These are phyloP conservation scores for Dynastes hyllus DNA, from an alignment of 2,888 invertebrate species.

Conservation along the genomic window DNA sequence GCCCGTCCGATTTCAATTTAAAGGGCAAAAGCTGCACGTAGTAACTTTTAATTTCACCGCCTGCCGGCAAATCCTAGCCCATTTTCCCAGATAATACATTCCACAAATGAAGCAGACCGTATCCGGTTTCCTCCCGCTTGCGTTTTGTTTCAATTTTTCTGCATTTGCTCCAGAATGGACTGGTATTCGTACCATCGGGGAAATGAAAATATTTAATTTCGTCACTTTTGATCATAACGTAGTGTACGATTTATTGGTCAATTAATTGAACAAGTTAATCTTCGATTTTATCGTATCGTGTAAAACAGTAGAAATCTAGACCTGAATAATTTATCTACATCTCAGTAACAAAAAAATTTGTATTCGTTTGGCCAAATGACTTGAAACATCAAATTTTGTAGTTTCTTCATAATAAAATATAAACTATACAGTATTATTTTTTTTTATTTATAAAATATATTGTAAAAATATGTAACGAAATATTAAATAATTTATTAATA, in stretches of 20 bases:
- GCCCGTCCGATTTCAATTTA: slow-evolving; percentile 4
- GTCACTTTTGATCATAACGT: not conserved
- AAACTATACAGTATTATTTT: no score
- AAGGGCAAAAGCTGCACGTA: not conserved
- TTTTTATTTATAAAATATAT: no score
- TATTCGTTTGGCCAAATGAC: no score
- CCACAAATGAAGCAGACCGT: slow-evolving; percentile 19
- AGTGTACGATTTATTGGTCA: not conserved
- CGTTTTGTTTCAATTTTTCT: slow-evolving; percentile 21
- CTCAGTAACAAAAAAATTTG: no score
- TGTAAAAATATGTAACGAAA: no score
- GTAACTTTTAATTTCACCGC: slow-evolving; percentile 25
- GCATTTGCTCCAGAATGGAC: not conserved
- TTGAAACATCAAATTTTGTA: no score
- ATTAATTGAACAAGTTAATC: no score
- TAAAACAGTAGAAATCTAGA: not conserved
- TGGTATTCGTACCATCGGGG: not conserved
- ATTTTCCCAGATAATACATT: slow-evolving; percentile 25
- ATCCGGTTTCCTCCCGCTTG: not conserved
- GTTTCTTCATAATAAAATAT: no score
- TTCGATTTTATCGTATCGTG: no score
- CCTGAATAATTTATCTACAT: no score
- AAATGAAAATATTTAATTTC: slow-evolving; percentile 2
- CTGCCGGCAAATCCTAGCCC: slow-evolving; percentile 9
- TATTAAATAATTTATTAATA: no score